Evolutionary conservation across 2,113 vertebrate genomes (phyloP).

Genomic region (Dromaius novaehollandiae): DNA sequence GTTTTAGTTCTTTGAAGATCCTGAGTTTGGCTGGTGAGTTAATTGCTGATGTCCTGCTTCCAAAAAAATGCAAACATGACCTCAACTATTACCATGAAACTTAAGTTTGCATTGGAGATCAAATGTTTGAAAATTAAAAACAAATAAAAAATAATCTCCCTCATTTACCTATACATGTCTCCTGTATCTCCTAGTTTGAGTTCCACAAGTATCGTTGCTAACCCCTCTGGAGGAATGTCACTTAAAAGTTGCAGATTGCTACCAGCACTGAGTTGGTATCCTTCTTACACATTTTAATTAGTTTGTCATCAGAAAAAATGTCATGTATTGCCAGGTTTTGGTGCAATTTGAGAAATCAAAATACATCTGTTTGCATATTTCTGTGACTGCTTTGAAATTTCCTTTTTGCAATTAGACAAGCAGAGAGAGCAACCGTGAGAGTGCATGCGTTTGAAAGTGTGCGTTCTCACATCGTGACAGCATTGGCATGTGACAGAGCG

Average conservation of each 20-base stretch:
- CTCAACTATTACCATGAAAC: not conserved
- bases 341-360: not conserved
- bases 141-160: not conserved
- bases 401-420: not conserved
- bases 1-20: not conserved
- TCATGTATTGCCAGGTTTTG: fast-evolving
- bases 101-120: not conserved
- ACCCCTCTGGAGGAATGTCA: not conserved
- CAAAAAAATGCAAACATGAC: not conserved
- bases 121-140: not conserved
- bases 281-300: not conserved
- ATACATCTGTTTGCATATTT: not conserved
- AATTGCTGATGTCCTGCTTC: not conserved
- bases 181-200: not conserved
- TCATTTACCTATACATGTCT: not conserved
- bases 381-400: not conserved
- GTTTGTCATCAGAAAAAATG: not conserved
- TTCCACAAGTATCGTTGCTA: not conserved
- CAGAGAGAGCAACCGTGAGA: not conserved
- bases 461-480: not conserved
- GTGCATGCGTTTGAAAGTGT: not conserved
- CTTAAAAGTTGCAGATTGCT: not conserved
- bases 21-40: not conserved
- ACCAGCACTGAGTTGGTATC: not conserved
- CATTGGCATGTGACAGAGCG: not conserved